phyloP scores from a whole-genome alignment of 1,140 invertebrate genomes.

The Zaprionus camerounensis region DNA sequence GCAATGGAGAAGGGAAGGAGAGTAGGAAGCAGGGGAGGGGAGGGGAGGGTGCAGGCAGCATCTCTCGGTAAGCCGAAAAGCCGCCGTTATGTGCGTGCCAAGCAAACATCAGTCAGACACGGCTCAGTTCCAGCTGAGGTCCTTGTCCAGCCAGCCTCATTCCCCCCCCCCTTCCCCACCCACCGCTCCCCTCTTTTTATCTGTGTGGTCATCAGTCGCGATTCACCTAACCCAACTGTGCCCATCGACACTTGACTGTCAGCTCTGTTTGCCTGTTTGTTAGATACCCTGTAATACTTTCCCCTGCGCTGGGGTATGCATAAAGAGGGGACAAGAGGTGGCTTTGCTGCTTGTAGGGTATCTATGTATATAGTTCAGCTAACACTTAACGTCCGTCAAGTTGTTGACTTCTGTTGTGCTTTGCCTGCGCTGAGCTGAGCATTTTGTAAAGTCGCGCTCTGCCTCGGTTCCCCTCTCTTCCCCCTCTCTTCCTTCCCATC shows the following conservation, averaged over 20 bases:
- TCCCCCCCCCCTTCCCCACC: neutral
- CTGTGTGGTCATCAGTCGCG: slow-evolving; percentile 2
- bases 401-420: neutral
- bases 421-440: slow-evolving; percentile 19
- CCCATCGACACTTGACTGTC: slow-evolving; percentile 17
- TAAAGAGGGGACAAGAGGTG: neutral
- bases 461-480: neutral
- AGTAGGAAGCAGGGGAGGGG: too few relatives aligned
- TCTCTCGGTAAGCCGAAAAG: slow-evolving; percentile 30
- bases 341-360: neutral
- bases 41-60: neutral
- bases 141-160: slow-evolving; percentile 4
- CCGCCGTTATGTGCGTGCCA: slow-evolving; percentile 35
- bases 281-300: neutral
- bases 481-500: neutral
- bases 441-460: slow-evolving; percentile 1
- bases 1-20: neutral
- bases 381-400: neutral
- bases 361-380: neutral
- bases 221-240: slow-evolving; percentile 5
- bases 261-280: slow-evolving; percentile 15
- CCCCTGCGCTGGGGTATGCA: neutral
- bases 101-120: slow-evolving; percentile 44
- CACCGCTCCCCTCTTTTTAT: neutral
- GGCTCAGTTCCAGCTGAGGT: slow-evolving; percentile 12